Evolutionary conservation across 2,113 vertebrate species (phyloP).

Genomic region (Erpornis zantholeuca): DNA sequence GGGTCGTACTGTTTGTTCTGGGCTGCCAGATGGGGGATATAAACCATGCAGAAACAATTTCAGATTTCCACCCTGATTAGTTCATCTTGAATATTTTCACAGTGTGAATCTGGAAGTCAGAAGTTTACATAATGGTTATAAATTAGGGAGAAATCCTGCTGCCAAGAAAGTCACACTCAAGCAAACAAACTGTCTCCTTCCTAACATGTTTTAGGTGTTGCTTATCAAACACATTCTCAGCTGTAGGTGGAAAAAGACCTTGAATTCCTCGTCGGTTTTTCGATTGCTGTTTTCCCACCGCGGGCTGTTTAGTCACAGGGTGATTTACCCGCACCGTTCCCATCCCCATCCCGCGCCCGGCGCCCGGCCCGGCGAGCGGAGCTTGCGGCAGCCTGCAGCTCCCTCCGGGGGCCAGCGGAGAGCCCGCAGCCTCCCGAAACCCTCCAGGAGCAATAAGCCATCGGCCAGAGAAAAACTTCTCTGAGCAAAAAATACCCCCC

Average conservation of each 20-base stretch:
- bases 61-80: slow-evolving; percentile 65
- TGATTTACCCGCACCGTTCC: neutral
- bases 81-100: slow-evolving; percentile 63
- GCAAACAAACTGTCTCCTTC: slow-evolving; percentile 58
- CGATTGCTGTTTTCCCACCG: neutral
- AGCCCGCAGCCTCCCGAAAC: neutral
- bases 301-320: neutral
- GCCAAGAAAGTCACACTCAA: slow-evolving; percentile 48
- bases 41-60: slow-evolving; percentile 64
- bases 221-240: slow-evolving; percentile 58
- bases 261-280: neutral
- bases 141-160: slow-evolving; percentile 49
- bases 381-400: slow-evolving; percentile 37
- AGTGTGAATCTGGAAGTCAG: slow-evolving; percentile 63
- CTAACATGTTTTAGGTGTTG: slow-evolving; percentile 59
- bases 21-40: slow-evolving; percentile 49
- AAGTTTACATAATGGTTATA: slow-evolving; percentile 61
- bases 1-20: slow-evolving; percentile 54
- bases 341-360: neutral
- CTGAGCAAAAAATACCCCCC: neutral
- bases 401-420: slow-evolving; percentile 42
- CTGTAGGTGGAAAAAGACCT: slow-evolving; percentile 44
- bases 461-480: neutral
- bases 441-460: neutral
- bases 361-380: neutral